Evolutionary conservation across 2,113 vertebrate species (phyloP).

Genomic region (Mesitornis unicolor): DNA sequence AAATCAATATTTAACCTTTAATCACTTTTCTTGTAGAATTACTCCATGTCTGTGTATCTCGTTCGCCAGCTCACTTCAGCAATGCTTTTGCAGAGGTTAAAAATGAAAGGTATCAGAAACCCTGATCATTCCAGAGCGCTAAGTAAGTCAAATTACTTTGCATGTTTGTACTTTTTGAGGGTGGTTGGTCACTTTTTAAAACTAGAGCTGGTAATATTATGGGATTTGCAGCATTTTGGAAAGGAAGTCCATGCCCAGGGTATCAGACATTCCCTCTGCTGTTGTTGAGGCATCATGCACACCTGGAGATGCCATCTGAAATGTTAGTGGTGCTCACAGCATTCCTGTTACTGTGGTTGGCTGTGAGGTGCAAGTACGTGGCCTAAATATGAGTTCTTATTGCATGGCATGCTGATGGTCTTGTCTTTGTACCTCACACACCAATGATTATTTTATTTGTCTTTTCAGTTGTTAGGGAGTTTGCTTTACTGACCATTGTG

Average conservation of each 20-base stretch:
- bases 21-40: slow-evolving; percentile 81
- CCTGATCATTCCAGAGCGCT: slow-evolving; percentile 97
- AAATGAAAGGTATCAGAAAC: slow-evolving; percentile 97
- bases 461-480: background rate
- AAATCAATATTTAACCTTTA: background rate
- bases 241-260: background rate
- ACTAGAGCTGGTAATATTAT: background rate
- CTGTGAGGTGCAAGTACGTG: background rate
- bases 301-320: background rate
- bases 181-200: background rate
- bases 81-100: slow-evolving; percentile 90
- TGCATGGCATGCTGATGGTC: background rate
- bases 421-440: background rate
- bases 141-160: slow-evolving; percentile 78
- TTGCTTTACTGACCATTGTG: background rate
- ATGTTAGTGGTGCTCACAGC: no score
- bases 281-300: background rate
- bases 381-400: no score
- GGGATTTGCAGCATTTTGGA: background rate
- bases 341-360: background rate
- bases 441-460: background rate
- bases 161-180: background rate
- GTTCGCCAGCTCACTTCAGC: slow-evolving; percentile 95
- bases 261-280: background rate
- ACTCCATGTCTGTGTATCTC: slow-evolving; percentile 96